A percentile compares a stretch with the other conserved stretches of the same genome.
phyloP scores from a whole-genome alignment of 2,888 invertebrate genomes.

The Glyphotaelius pellucidus region DNA sequence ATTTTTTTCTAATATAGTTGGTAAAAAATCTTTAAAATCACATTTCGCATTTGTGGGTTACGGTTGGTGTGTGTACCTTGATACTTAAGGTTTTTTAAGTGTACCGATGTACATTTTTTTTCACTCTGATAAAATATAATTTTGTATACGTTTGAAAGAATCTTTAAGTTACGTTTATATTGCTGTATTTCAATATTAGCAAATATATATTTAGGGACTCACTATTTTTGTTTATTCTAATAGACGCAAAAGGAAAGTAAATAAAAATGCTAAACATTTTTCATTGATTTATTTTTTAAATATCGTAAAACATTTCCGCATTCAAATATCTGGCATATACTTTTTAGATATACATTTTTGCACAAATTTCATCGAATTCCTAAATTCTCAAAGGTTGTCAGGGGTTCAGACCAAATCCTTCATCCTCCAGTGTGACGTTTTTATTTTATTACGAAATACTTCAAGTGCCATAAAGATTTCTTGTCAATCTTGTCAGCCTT shows the following conservation, averaged over 20 bases:
- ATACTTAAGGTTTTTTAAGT: neutral
- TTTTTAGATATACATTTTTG: neutral
- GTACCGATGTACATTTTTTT: neutral
- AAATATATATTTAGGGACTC: no score
- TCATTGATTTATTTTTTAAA: neutral
- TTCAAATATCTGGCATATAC: neutral
- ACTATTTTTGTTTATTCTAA: no score
- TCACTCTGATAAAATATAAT: neutral
- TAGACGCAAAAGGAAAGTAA: no score
- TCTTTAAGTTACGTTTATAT: no score
- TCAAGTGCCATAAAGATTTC: neutral
- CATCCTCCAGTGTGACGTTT: neutral
- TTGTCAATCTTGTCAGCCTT: slow-evolving; percentile 2
- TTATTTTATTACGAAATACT: slow-evolving; percentile 2
- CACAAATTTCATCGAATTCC: neutral
- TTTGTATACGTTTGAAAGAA: no score
- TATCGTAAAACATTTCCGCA: neutral
- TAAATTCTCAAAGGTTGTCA: neutral
- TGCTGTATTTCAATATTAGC: no score
- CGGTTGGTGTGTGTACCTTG: neutral
- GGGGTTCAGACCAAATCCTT: neutral
- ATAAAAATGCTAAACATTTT: no score
- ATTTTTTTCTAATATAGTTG: no score
- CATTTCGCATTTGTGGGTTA: neutral
- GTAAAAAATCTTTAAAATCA: no score